phyloP scores from a whole-genome alignment of 2,797 vertebrate species.

The Gymnothorax reevesii region DNA sequence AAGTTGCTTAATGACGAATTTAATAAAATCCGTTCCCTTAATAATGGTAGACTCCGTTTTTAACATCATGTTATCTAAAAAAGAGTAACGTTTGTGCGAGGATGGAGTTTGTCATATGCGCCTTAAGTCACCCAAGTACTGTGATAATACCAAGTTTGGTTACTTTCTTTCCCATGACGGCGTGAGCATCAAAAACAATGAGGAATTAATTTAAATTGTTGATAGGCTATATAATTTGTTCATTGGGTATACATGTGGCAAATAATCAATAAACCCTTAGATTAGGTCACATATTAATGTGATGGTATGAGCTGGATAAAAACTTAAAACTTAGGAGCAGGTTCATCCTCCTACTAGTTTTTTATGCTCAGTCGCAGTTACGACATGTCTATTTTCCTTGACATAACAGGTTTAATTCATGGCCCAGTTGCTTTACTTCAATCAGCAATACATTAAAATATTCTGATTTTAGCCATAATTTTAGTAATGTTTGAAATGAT shows the following conservation, averaged over 20 bases:
- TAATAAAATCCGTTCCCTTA: conserved; percentile 42
- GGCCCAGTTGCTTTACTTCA: neutral
- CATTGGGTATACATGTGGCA: conserved; percentile 63
- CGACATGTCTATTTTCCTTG: neutral
- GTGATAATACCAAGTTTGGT: conserved; percentile 58
- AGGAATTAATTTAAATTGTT: conserved; percentile 65
- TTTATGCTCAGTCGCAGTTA: neutral
- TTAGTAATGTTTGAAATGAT: neutral
- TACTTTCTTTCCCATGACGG: conserved; percentile 56
- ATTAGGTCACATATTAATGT: neutral
- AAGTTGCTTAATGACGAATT: neutral
- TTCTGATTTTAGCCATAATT: neutral
- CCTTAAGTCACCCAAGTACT: conserved; percentile 44
- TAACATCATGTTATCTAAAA: conserved; percentile 17
- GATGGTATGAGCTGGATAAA: neutral
- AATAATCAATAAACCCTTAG: conserved; percentile 53
- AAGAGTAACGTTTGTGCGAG: conserved; percentile 27
- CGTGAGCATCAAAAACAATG: conserved; percentile 67
- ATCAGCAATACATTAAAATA: neutral
- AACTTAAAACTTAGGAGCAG: neutral
- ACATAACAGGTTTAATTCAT: neutral
- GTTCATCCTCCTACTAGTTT: neutral
- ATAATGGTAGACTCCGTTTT: neutral
- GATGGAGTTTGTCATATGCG: conserved; percentile 53
- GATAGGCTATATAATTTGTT: conserved; percentile 75